Evolutionary conservation across 2,888 invertebrate genomes (phyloP).

Genomic region (Strigamia transsilvanica): DNA sequence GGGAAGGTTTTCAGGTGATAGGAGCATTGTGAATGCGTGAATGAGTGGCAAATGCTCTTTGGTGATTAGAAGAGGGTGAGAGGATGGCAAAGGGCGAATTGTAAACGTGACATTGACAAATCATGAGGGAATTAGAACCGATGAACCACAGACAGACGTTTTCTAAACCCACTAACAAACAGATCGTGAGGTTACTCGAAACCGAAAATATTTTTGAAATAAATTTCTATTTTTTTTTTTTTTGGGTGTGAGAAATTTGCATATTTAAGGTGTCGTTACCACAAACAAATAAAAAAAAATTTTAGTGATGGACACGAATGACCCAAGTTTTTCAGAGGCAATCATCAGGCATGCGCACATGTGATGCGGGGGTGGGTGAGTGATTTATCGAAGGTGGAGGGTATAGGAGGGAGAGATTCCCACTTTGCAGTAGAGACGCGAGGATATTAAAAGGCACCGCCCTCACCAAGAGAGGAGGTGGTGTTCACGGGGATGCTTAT

Average conservation of each 20-base stretch:
- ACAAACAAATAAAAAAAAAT: neutral
- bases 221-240: neutral
- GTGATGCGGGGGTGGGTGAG: conserved; percentile 40
- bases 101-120: conserved; percentile 49
- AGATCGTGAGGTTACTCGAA: neutral
- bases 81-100: conserved; percentile 46
- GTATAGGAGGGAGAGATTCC: conserved; percentile 34
- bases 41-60: conserved; percentile 49
- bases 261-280: neutral
- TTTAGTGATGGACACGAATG: conserved; percentile 30
- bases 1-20: conserved; percentile 21
- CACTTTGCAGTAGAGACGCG: conserved; percentile 47
- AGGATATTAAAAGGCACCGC: conserved; percentile 49
- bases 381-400: conserved; percentile 28
- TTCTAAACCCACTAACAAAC: neutral
- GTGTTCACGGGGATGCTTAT: conserved; percentile 43
- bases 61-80: conserved; percentile 46
- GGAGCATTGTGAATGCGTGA: conserved; percentile 43
- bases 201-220: neutral
- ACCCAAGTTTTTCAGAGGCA: conserved; percentile 33
- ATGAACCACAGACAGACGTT: conserved; percentile 22
- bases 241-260: neutral
- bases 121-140: conserved; percentile 40
- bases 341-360: conserved; percentile 41
- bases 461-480: conserved; percentile 31